Evolutionary conservation across 2,113 vertebrate species (phyloP).

Genomic region (Xenopus tropicalis): UCB_Xtro_10.0 CM004451.2:11087001-11087500

Average conservation of each 20-base stretch:
- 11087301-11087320: slow-evolving; percentile 56
- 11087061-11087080: slow-evolving; percentile 56
- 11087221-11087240: no score
- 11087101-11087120: slow-evolving; percentile 56
- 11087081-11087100: slow-evolving; percentile 51
- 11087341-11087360: slow-evolving; percentile 65
- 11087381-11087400: slow-evolving; percentile 15
- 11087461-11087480: background rate
- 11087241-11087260: no score
- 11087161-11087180: background rate
- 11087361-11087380: slow-evolving; percentile 41
- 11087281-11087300: slow-evolving; percentile 35
- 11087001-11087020: slow-evolving; percentile 55
- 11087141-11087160: slow-evolving; percentile 48
- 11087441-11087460: slow-evolving; percentile 19
- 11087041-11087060: slow-evolving; percentile 28
- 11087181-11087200: slow-evolving; percentile 4
- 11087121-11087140: slow-evolving; percentile 56
- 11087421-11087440: background rate
- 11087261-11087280: no score
- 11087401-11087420: slow-evolving; percentile 22
- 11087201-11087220: no score
- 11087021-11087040: slow-evolving; percentile 12
- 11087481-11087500: background rate
- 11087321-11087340: slow-evolving; percentile 61